These are phyloP conservation scores for Luidia sarsii DNA, from an alignment of 53 echinoderm and acorn worm species.

Conservation along the genomic window DNA sequence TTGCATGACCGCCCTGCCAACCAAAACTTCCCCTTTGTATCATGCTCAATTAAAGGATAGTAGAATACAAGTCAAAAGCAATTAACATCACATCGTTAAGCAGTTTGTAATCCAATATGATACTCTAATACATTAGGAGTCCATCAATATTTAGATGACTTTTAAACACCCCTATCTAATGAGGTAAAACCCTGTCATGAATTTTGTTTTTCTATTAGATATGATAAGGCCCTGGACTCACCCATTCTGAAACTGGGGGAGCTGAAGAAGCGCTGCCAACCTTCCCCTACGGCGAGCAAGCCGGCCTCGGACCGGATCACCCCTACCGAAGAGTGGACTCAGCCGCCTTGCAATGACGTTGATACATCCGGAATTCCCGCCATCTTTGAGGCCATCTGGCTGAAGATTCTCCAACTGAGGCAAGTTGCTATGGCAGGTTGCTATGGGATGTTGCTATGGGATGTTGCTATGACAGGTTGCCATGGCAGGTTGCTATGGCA, in stretches of 20 bases:
- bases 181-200: too few species aligned
- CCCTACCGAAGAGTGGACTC: neutral
- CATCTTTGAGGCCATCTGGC: slow-evolving; percentile 25
- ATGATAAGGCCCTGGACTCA: neutral
- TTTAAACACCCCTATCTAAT: too few species aligned
- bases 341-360: neutral
- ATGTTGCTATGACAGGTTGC: too few species aligned
- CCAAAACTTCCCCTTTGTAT: too few species aligned
- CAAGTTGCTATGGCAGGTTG: too few species aligned
- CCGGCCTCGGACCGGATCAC: neutral
- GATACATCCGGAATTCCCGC: neutral
- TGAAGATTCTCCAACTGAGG: slow-evolving; percentile 35
- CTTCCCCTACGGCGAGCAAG: neutral
- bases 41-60: too few species aligned
- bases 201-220: neutral
- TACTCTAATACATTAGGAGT: neutral
- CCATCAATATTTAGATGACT: neutral
- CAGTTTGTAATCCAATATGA: neutral
- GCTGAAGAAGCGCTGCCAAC: slow-evolving; percentile 10
- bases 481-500: too few species aligned
- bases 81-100: too few species aligned
- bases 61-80: too few species aligned
- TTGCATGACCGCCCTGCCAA: too few species aligned
- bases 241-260: slow-evolving; percentile 17
- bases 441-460: too few species aligned